A percentile compares a stretch with the other conserved stretches of the same genome.
Evolutionary conservation across 2,888 invertebrate species (phyloP).

Genomic region (Synanthedon tipuliformis): DNA sequence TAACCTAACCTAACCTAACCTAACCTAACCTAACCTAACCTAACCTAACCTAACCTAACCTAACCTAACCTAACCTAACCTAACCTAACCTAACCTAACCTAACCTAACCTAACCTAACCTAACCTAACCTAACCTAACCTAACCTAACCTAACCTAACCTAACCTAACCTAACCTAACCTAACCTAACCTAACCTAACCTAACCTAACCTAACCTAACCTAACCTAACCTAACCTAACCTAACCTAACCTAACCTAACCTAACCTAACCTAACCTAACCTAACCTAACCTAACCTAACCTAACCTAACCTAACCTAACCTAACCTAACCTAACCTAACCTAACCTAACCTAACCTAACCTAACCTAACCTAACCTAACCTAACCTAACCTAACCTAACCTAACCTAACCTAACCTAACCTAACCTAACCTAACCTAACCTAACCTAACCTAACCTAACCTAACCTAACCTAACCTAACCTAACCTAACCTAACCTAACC

Average conservation of each 20-base stretch:
- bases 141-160: slow-evolving; percentile 15
- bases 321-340: slow-evolving; percentile 14
- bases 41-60: slow-evolving; percentile 14
- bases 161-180: slow-evolving; percentile 16
- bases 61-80: slow-evolving; percentile 13
- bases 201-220: slow-evolving; percentile 17
- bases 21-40: slow-evolving; percentile 12
- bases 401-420: slow-evolving; percentile 14
- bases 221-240: slow-evolving; percentile 15
- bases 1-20: slow-evolving; percentile 15
- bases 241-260: slow-evolving; percentile 10
- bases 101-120: slow-evolving; percentile 12
- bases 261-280: slow-evolving; percentile 13
- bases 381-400: slow-evolving; percentile 14
- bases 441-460: slow-evolving; percentile 8
- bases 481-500: slow-evolving; percentile 17
- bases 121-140: slow-evolving; percentile 14
- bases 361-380: slow-evolving; percentile 15
- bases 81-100: slow-evolving; percentile 12
- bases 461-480: slow-evolving; percentile 14
- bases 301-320: slow-evolving; percentile 13
- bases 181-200: slow-evolving; percentile 16
- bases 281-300: slow-evolving; percentile 15
- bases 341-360: slow-evolving; percentile 15
- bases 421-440: slow-evolving; percentile 11